Percentiles rank a stretch among this genome's conserved stretches.
phyloP scores from a whole-genome alignment of 2,797 vertebrate species.

The Uromys caudimaculatus region DNA sequence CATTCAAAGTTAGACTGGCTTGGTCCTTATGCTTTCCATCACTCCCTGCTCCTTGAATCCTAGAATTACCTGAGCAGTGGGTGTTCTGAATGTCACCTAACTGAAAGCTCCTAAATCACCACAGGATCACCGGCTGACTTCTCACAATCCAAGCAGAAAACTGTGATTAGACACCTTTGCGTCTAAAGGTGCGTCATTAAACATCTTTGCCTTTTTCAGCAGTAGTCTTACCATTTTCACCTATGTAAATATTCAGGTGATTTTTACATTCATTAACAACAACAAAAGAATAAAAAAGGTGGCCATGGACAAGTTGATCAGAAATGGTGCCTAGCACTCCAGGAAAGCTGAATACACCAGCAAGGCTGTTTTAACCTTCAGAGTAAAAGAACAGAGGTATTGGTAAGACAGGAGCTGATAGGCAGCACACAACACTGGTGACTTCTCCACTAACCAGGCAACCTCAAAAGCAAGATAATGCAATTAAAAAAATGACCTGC shows the following conservation, averaged over 20 bases:
- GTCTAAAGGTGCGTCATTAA: background rate
- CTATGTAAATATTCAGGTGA: background rate
- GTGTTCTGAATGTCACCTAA: background rate
- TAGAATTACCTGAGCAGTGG: background rate
- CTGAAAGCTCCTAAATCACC: background rate
- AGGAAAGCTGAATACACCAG: background rate
- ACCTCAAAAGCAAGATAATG: slow-evolving; percentile 26
- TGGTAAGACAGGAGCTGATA: background rate
- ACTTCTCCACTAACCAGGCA: background rate
- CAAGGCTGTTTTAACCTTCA: background rate
- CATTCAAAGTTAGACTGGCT: background rate
- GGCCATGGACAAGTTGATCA: background rate
- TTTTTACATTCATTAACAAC: background rate
- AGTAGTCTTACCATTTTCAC: background rate
- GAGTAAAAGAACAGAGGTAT: too few species aligned
- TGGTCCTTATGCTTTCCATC: background rate
- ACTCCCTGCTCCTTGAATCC: background rate
- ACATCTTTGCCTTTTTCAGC: background rate
- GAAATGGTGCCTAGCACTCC: background rate
- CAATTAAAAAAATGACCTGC: background rate
- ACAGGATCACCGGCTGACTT: background rate
- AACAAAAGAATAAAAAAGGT: background rate
- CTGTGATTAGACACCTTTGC: background rate
- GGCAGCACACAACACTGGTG: background rate
- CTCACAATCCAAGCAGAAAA: slow-evolving; percentile 20